phyloP scores from a whole-genome alignment of 2,113 vertebrate genomes.

The Hyperopisus bebe region DNA sequence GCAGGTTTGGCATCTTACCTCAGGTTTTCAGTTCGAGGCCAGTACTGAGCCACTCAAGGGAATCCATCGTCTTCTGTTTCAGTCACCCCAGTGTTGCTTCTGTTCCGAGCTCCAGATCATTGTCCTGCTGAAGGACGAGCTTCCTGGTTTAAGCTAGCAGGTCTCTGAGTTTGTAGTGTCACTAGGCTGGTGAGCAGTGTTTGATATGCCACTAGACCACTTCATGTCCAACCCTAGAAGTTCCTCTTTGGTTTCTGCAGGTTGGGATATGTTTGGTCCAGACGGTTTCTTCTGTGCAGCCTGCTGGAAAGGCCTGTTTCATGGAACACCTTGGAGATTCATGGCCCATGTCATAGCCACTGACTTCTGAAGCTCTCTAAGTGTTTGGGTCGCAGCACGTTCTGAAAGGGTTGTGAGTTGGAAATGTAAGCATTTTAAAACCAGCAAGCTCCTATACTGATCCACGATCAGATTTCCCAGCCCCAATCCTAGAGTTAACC shows the following conservation, averaged over 20 bases:
- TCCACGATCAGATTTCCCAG: too few species aligned
- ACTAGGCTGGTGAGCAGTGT: background rate
- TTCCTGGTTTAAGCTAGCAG: background rate
- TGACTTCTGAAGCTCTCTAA: background rate
- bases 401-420: too few species aligned
- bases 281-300: background rate
- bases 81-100: background rate
- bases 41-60: background rate
- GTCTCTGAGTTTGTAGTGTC: background rate
- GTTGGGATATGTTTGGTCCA: background rate
- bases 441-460: too few species aligned
- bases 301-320: background rate
- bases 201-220: background rate
- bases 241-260: background rate
- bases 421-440: too few species aligned
- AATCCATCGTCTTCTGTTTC: background rate
- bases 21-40: background rate
- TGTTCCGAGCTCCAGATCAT: background rate
- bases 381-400: background rate
- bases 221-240: background rate
- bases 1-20: background rate
- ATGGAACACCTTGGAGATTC: background rate
- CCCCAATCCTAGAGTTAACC: too few species aligned
- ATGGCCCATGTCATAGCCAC: background rate
- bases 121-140: background rate